Base-by-base conservation (phyloP, 2,888 invertebrate genomes). In the Lamproptera curius region DNA sequence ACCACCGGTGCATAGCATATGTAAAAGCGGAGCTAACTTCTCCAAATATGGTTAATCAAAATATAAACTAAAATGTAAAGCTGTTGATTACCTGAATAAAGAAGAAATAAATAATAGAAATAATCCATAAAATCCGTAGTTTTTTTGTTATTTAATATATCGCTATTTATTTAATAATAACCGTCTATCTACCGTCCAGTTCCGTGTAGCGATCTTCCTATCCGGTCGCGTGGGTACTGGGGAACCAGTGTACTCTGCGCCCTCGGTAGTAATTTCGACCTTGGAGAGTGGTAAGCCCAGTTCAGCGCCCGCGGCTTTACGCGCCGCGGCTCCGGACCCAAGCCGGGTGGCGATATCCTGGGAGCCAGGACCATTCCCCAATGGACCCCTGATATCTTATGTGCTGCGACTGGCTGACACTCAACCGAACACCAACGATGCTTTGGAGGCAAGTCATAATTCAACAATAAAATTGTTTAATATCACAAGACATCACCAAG, bases 371-470 rank as follows among this genome's bases (percentile, higher is more conserved):
- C 91, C 91, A 44, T 96, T 94, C 70, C 93, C 94, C 42, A 96
- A 96, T 76, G 97, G 96, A 56, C 96, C 95, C 33, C 90, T 97
- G 61, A 91, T 95, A 52, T 95, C 96, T 56, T 97, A 96, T 83
- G 93, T 94, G 57, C 85, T 97, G 56, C 89, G 92, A 63, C 90
- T 96, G 37, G 89, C 89, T 15, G 89, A 91, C 57, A 78, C 82
- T 0, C 81, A 88, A 38, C 85, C 88, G 20, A 88, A 89, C 59
- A 90, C 91, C 52, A 89, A 87, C 63, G 89, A 89, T 58, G 90
- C 90, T 55, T 88, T 93, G 59, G 92, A 93, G 91, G 94, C 94
- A 76, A 63, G 47, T 15, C 20, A 20, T 20, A 20, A 6, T 20
- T 20, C 6, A 5, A 6, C 3, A 6, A 5, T 20, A 5, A 6